A percentile compares a stretch with the other conserved stretches of the same genome.
Conservation (phyloP, 2,797 vertebrate species). For the Peromyscus melanophrys region DNA sequence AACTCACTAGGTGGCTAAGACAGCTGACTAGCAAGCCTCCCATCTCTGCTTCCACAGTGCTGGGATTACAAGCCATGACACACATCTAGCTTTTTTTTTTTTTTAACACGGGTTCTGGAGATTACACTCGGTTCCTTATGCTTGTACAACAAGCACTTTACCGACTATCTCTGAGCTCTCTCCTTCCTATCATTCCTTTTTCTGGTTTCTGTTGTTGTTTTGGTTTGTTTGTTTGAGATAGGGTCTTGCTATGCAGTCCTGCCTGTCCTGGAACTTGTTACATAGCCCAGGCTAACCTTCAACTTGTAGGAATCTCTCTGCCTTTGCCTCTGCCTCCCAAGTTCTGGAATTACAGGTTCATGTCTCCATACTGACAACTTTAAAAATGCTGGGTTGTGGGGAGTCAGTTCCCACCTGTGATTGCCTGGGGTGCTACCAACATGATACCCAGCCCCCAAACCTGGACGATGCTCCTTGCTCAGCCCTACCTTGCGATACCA, state of each 20-base stretch:
- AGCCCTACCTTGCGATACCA: too few species aligned
- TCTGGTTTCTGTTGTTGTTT: not conserved
- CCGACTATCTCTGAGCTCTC: not conserved
- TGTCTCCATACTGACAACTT: not conserved
- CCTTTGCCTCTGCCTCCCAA: not conserved
- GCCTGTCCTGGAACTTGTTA: not conserved
- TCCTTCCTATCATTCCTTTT: too few species aligned
- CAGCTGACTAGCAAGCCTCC: not conserved
- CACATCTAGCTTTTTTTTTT: not conserved
- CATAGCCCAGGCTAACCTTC: not conserved
- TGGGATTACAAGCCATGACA: not conserved
- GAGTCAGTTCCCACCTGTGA: not conserved
- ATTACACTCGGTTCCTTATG: not conserved
- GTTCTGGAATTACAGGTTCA: not conserved
- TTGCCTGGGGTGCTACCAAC: not conserved
- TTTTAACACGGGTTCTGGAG: not conserved
- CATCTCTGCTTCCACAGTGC: not conserved
- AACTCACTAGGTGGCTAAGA: not conserved
- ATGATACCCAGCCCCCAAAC: not conserved
- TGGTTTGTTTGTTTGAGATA: not conserved
- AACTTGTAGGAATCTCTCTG: not conserved
- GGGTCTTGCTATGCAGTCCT: not conserved
- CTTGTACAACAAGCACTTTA: not conserved
- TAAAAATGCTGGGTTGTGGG: not conserved
- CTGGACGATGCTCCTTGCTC: fast-evolving